Conservation (phyloP, 2,113 vertebrate genomes). For the Pollimyrus isidori region DNA sequence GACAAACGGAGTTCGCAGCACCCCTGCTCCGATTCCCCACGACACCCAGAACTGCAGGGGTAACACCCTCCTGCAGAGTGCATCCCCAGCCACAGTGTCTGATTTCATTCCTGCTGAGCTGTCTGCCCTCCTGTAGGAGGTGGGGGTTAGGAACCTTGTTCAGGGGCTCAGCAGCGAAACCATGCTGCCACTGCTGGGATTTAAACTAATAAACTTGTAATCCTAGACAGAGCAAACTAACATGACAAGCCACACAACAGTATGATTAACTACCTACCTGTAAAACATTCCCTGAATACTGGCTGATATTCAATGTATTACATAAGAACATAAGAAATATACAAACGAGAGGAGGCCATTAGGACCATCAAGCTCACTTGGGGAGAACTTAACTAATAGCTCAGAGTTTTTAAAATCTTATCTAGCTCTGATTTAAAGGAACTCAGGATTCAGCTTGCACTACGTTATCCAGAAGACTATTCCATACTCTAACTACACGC, state of each 20-base stretch:
- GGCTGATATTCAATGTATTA: not conserved
- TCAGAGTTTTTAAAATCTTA: too few species aligned
- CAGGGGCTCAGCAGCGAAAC: not conserved
- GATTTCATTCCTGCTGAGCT: not conserved
- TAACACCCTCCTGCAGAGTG: not conserved
- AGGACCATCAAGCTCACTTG: too few species aligned
- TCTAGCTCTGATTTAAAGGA: too few species aligned
- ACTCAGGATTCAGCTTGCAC: too few species aligned
- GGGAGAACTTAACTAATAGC: too few species aligned
- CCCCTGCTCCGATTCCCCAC: not conserved
- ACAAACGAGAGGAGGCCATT: too few species aligned
- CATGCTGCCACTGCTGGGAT: not conserved
- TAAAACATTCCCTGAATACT: not conserved
- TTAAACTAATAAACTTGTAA: not conserved
- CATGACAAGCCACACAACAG: not conserved
- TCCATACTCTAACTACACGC: too few species aligned
- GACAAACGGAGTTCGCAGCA: not conserved
- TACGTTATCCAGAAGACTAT: too few species aligned
- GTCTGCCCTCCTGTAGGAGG: not conserved
- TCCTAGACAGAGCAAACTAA: not conserved
- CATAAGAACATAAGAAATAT: too few species aligned
- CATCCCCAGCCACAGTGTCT: not conserved
- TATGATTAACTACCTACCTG: not conserved
- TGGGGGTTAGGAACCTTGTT: not conserved
- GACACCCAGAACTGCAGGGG: not conserved